Conservation (phyloP, 2,113 vertebrate genomes). For the Coptodon rendalli region DNA sequence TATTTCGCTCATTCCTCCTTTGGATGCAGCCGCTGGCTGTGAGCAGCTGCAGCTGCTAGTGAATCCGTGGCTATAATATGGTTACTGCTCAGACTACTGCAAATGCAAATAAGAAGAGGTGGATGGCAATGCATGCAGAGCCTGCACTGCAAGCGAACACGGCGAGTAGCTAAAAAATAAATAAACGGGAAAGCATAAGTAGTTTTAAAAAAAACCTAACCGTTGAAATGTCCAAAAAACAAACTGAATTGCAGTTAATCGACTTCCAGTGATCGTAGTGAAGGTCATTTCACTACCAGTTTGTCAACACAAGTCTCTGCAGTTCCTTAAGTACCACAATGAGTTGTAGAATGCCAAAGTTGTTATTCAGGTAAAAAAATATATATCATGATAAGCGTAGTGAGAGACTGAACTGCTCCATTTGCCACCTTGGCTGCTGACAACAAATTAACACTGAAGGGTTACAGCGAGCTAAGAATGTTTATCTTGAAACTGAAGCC, state of each 20-base stretch:
- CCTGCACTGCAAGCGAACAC: not conserved
- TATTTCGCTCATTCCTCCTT: not conserved
- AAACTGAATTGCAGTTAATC: not conserved
- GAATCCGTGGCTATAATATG: not conserved
- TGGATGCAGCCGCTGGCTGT: not conserved
- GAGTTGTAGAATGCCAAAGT: not conserved
- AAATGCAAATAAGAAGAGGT: not conserved
- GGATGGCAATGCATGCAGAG: fast-evolving
- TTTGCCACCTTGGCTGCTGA: not conserved
- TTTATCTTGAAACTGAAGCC: not conserved
- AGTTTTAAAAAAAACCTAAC: not conserved
- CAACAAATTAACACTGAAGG: not conserved
- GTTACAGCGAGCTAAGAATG: not conserved
- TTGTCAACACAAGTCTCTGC: not conserved
- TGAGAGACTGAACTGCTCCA: not conserved
- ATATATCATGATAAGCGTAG: not conserved
- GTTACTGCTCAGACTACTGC: not conserved
- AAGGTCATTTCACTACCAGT: not conserved
- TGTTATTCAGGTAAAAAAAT: not conserved
- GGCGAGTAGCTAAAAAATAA: fast-evolving
- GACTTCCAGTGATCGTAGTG: fast-evolving
- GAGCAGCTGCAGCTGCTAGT: not conserved
- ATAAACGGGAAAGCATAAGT: fast-evolving
- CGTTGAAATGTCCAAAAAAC: not conserved
- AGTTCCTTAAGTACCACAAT: not conserved